Evolutionary conservation across 2,888 invertebrate genomes (phyloP), one percentile per base, ranked within the genome.

Genomic region (Epistrophe eligans): DNA sequence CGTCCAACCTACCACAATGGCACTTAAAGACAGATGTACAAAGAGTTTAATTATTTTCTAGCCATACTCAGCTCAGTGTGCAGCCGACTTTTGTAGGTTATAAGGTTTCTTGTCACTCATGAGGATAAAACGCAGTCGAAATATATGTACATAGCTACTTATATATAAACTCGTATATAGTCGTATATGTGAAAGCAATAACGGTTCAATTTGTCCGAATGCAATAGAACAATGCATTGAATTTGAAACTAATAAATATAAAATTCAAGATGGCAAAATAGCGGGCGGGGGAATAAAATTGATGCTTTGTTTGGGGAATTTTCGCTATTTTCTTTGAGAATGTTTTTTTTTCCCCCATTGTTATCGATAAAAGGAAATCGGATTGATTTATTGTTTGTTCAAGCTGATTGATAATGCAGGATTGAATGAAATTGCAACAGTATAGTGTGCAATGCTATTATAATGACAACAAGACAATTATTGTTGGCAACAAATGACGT

Each of bases 201-300:
- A 83, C 87, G 87, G 87, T 87, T 87, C 76, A 87, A 87, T 87
- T 87, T 87, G 87, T 83, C 83, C 57, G 72, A 64, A 76, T 76
- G 35, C 71, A 67, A 72, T 60, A 84, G 62, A 79, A 74, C 74
- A 79, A 73, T 55, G 79, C 28, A 55, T 35, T 43, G 48, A 17
- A 62, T 5, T 35, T 38, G 28, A 55, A 55, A 35, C 35, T 35
- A 67, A 17, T 32, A 8, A 32, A 9, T 55, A 32, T 55, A 45
- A n/a, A 45, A 32, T 45, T 64, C 13, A 64, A 48, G 28, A 35
- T 66, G 17, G 28, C 4, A 43, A 24, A 19, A 62, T 43, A 43
- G 28, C 7, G 17, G 32, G 66, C 15, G n/a, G 19, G 17, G 11
- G 40, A n/a, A 15, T 13, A 38, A 57, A n/a, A n/a, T n/a, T 24